Evolutionary conservation across 1,140 invertebrate species (phyloP), one percentile per base, ranked within the genome.

Genomic region (Drosophila nasuta): DNA sequence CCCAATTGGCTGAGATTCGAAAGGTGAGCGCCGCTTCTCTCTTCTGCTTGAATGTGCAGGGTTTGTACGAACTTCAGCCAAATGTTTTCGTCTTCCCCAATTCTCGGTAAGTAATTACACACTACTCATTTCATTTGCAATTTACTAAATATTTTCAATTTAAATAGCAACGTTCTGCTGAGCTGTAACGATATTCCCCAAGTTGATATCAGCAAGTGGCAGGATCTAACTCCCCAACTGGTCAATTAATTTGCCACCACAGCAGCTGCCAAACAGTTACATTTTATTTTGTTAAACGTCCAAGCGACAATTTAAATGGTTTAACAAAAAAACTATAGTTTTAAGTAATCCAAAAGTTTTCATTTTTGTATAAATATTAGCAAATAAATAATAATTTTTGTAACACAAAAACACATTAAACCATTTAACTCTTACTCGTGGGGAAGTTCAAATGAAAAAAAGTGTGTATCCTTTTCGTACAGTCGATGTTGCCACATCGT

Each of bases 1-100:
- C 95, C 72, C 98, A 98, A 95, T 92, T 98, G 7, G 94, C 94
- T 56, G 96, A 98, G 93, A 96, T 99, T 60, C 94, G 97, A 6
- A 98, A 98, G 90, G 93, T 95, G 0, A 96, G 94, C 38, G 94
- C 99, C 51, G 95, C 97, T 0, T 94, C 96, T 63, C 92, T 99
- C 6, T 93, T 99, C 51, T 99, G 98, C 82, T 96, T 97, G 80
- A 98, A 98, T 82, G 95, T 95, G 1, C 95, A 87, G 46, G 68
- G 97, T 75, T 93, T 97, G n/a, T 93, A 94, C 62, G 92, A 93
- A 4, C 95, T 98, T 92, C 98, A 98, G 93, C 95, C 94, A 0
- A 92, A 92, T 91, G 95, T 94, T 3, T 96, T 96, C 74, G 93
- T 95, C 1, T 86, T 92, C 20, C 91, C 90, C 0, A 92, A 82